phyloP scores from a whole-genome alignment of 2,113 vertebrate species.

The Menura novaehollandiae region DNA sequence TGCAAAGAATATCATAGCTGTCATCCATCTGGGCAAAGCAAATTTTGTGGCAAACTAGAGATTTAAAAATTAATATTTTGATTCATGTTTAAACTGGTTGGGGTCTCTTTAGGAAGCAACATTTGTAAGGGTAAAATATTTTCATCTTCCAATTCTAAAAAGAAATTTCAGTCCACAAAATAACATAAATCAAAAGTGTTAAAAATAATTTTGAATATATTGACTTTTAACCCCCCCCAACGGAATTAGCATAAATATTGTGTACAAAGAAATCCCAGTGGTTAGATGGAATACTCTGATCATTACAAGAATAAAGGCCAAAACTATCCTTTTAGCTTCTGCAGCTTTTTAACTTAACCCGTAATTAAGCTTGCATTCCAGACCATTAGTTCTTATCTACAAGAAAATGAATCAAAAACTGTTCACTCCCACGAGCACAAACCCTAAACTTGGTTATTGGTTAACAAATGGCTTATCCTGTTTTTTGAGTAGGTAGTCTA shows the following conservation, averaged over 20 bases:
- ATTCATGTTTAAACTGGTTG: not conserved
- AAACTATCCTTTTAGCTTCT: not conserved
- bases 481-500: not conserved
- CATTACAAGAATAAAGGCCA: not conserved
- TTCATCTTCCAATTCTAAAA: not conserved
- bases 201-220: not conserved
- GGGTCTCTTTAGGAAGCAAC: not conserved
- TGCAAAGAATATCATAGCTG: not conserved
- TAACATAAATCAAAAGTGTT: not conserved
- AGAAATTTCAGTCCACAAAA: not conserved
- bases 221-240: not conserved
- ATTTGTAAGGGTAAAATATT: not conserved
- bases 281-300: not conserved
- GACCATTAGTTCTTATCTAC: not conserved
- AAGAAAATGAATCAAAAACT: not conserved
- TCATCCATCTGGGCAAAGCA: not conserved
- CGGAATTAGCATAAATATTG: not conserved
- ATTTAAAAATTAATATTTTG: not conserved
- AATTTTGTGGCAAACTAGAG: not conserved
- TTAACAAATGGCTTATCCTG: not conserved
- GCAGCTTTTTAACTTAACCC: not conserved
- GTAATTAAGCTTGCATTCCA: not conserved
- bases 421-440: not conserved
- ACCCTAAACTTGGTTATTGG: not conserved
- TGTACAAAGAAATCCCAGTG: not conserved